phyloP scores from a whole-genome alignment of 2,113 vertebrate species.

The Ictidomys tridecemlineatus region DNA sequence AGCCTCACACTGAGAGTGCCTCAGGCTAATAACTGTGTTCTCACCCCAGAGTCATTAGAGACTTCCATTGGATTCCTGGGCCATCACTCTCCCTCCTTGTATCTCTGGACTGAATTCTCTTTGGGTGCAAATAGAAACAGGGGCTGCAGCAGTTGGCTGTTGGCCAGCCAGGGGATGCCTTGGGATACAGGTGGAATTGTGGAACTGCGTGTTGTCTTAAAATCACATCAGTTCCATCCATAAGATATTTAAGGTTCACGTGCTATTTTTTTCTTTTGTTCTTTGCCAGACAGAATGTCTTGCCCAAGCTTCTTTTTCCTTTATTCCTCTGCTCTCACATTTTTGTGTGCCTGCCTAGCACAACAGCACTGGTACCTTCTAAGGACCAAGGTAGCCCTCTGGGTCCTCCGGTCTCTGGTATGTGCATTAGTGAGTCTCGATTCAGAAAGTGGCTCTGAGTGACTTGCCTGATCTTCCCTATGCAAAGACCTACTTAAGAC shows the following conservation, averaged over 20 bases:
- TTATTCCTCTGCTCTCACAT: background rate
- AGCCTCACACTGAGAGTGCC: background rate
- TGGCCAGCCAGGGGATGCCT: background rate
- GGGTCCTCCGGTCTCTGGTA: background rate
- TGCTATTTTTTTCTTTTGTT: background rate
- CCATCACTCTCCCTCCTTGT: background rate
- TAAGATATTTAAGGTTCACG: background rate
- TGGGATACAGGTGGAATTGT: background rate
- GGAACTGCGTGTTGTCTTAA: fast-evolving
- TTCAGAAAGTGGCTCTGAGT: background rate
- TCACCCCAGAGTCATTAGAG: background rate
- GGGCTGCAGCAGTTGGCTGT: background rate
- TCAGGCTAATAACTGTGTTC: background rate
- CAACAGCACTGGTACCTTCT: background rate
- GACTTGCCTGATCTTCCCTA: background rate
- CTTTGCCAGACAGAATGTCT: background rate
- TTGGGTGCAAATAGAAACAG: background rate
- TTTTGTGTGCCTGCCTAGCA: background rate
- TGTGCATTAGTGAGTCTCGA: background rate
- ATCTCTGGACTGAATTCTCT: background rate
- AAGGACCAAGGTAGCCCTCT: background rate
- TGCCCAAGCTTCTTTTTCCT: background rate
- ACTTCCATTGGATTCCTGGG: background rate
- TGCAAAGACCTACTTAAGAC: slow-evolving; percentile 8
- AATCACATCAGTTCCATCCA: background rate